Evolutionary conservation across 2,113 vertebrate species (phyloP).

Genomic region (Saiga tatarica): DNA sequence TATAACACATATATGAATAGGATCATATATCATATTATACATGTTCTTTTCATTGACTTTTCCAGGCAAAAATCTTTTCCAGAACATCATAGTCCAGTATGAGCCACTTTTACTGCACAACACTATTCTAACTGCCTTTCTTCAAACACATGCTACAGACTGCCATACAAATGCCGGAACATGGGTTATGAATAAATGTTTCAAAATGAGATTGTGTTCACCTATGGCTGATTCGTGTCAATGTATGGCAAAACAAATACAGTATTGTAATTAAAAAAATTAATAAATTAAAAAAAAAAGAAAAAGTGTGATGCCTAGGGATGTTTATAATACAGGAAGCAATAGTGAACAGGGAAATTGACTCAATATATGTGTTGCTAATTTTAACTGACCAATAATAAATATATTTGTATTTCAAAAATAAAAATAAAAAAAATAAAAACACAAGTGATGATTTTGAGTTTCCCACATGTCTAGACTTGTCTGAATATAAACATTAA

Average conservation of each 20-base stretch:
- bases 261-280: too few species aligned
- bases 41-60: background rate
- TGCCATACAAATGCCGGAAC: background rate
- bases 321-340: background rate
- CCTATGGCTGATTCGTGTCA: too few species aligned
- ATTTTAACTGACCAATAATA: background rate
- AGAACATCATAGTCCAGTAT: background rate
- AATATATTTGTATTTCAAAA: background rate
- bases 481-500: background rate
- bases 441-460: background rate
- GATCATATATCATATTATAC: background rate
- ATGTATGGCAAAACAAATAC: too few species aligned
- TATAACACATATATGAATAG: background rate
- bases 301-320: background rate
- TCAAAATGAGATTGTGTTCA: too few species aligned
- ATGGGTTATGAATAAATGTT: background rate
- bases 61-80: background rate
- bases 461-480: background rate
- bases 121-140: background rate
- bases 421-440: too few species aligned
- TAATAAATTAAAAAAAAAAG: too few species aligned
- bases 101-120: background rate
- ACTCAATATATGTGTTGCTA: background rate
- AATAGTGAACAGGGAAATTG: background rate
- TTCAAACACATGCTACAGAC: background rate